Percentiles rank a stretch among this genome's conserved stretches.
Conservation (phyloP, 2,888 invertebrate genomes). For the Notocelia uddmanniana region DNA sequence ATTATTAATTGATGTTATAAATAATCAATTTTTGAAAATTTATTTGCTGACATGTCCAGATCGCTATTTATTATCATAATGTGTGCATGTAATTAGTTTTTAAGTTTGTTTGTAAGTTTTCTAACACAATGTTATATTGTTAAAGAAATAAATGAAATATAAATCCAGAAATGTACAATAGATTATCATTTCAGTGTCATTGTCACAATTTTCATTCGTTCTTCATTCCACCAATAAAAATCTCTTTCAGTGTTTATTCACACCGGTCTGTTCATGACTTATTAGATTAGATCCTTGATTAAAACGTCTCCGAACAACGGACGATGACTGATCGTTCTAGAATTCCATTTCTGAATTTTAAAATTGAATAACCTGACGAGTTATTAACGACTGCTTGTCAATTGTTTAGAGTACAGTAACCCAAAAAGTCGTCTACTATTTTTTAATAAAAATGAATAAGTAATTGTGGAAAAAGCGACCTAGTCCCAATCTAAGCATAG, state of each 20-base stretch:
- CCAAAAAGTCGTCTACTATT: too few species aligned
- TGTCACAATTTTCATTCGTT: too few species aligned
- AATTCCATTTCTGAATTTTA: conserved; percentile 18
- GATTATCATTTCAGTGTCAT: neutral
- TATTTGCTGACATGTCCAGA: too few species aligned
- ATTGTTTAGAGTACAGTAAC: conserved; percentile 8
- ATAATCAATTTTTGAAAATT: too few species aligned
- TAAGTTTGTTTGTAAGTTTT: too few species aligned
- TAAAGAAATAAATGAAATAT: neutral
- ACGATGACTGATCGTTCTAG: conserved; percentile 35
- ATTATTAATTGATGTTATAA: too few species aligned
- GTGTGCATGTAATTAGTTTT: too few species aligned
- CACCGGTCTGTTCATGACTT: conserved; percentile 28
- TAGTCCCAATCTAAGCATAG: neutral
- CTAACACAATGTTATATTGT: too few species aligned
- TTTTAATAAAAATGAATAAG: too few species aligned
- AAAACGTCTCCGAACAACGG: conserved; percentile 31
- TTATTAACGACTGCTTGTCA: conserved; percentile 38
- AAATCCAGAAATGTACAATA: too few species aligned
- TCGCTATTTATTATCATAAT: too few species aligned
- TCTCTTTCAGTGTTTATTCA: conserved; percentile 2
- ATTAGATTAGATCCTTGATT: conserved; percentile 24
- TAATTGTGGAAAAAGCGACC: neutral
- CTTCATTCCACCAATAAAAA: conserved; percentile 8
- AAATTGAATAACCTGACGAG: conserved; percentile 35